Evolutionary conservation across 2,888 invertebrate genomes (phyloP).

Genomic region (Noctua comes): DNA sequence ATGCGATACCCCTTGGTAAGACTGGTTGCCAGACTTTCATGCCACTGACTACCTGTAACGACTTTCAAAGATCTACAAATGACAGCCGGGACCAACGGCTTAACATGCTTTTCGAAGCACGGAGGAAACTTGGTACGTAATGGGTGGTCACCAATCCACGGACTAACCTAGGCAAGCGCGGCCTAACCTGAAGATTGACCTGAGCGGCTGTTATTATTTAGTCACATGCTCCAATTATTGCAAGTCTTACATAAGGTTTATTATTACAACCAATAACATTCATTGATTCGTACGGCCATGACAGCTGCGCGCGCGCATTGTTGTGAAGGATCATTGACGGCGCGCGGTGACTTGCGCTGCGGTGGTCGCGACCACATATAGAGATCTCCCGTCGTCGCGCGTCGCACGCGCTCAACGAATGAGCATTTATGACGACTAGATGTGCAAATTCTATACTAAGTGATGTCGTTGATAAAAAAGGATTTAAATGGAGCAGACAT

Average conservation of each 20-base stretch:
- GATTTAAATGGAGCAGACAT: constrained; percentile 38
- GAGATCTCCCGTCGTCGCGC: constrained; percentile 72
- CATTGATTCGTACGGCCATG: constrained; percentile 55
- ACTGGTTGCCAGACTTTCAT: too few species aligned
- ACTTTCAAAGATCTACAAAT: too few species aligned
- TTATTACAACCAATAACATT: constrained; percentile 57
- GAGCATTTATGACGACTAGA: constrained; percentile 59
- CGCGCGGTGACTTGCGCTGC: constrained; percentile 65
- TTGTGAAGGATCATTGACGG: constrained; percentile 73
- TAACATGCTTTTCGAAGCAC: too few species aligned
- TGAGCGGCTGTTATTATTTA: too few species aligned
- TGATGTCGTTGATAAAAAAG: constrained; percentile 61
- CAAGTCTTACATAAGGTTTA: constrained; percentile 37
- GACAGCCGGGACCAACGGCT: too few species aligned
- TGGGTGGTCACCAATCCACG: too few species aligned
- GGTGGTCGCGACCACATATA: constrained; percentile 73
- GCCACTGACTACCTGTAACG: too few species aligned
- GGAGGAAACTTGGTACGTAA: too few species aligned
- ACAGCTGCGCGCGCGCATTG: constrained; percentile 63
- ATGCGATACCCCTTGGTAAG: too few species aligned
- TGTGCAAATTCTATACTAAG: constrained; percentile 66
- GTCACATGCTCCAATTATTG: neutral
- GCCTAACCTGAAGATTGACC: too few species aligned
- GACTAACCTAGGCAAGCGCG: too few species aligned
- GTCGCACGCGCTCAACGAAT: constrained; percentile 71